These are phyloP conservation scores for Drosophila fungiperda DNA, from an alignment of 2,888 invertebrate genomes.

Conservation along the genomic window DNA sequence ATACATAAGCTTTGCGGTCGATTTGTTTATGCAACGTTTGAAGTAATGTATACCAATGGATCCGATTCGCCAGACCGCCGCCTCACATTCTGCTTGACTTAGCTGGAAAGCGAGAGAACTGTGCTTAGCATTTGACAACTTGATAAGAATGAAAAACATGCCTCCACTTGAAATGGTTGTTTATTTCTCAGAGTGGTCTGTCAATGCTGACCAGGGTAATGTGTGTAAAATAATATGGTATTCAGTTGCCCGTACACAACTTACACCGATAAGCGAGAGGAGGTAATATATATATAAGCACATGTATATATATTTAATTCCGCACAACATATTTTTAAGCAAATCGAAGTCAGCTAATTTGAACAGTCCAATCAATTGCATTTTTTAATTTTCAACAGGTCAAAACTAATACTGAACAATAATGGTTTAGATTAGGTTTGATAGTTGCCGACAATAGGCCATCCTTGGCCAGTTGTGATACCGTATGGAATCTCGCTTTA, in stretches of 20 bases:
- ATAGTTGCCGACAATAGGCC: not conserved
- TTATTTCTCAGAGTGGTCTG: not conserved
- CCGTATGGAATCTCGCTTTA: not conserved
- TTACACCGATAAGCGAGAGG: not conserved
- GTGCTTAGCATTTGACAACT: not conserved
- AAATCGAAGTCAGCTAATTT: not conserved
- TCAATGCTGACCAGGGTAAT: not conserved
- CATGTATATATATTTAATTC: not conserved
- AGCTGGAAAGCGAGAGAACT: conserved; percentile 19
- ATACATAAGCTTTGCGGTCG: not conserved
- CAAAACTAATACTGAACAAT: not conserved
- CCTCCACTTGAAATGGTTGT: not conserved
- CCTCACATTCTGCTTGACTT: conserved; percentile 21
- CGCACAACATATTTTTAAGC: too few species aligned
- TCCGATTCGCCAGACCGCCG: conserved; percentile 1
- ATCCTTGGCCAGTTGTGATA: not conserved
- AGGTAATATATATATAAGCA: not conserved
- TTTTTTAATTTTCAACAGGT: not conserved
- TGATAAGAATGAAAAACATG: not conserved
- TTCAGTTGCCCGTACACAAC: not conserved
- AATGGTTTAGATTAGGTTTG: not conserved
- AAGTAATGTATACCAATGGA: conserved; percentile 27
- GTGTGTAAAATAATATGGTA: not conserved
- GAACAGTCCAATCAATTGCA: not conserved
- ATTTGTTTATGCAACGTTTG: conserved; percentile 34